A percentile compares a stretch with the other conserved stretches of the same genome.
Evolutionary conservation across 2,888 invertebrate genomes (phyloP).

Genomic region (Syrista parreyssii): DNA sequence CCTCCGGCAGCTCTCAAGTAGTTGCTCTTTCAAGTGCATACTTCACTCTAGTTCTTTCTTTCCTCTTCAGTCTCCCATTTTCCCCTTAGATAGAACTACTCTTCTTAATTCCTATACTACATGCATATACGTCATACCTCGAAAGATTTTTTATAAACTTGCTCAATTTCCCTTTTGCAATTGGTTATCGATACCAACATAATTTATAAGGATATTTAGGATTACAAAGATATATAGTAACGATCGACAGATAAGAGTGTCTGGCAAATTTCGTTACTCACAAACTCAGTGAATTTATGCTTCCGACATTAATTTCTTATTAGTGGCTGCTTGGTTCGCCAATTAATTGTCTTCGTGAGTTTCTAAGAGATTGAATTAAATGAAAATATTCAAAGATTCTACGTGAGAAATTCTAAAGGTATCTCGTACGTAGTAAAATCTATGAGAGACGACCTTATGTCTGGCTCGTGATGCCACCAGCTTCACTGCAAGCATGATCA

Average conservation of each 20-base stretch:
- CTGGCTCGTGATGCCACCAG: neutral
- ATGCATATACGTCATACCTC: neutral
- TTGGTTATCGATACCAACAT: neutral
- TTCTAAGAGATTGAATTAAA: neutral
- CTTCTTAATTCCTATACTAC: neutral
- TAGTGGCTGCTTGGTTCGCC: neutral
- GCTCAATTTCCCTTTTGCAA: neutral
- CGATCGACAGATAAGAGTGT: neutral
- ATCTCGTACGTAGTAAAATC: neutral
- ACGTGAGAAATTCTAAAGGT: neutral
- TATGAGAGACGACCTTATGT: neutral
- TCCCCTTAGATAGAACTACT: neutral
- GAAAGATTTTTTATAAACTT: neutral
- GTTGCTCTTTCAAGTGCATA: slow-evolving; percentile 43
- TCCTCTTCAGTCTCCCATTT: neutral
- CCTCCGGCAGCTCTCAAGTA: slow-evolving; percentile 44
- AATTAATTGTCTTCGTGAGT: neutral
- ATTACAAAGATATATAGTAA: neutral
- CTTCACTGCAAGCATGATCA: neutral
- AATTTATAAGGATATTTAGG: too few relatives aligned
- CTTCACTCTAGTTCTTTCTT: slow-evolving; percentile 48
- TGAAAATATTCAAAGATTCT: neutral
- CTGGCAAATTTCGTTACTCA: neutral
- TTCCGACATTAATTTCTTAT: neutral
- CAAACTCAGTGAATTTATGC: neutral